phyloP scores from a whole-genome alignment of 2,797 vertebrate species.

The Scarus forsteni region DNA sequence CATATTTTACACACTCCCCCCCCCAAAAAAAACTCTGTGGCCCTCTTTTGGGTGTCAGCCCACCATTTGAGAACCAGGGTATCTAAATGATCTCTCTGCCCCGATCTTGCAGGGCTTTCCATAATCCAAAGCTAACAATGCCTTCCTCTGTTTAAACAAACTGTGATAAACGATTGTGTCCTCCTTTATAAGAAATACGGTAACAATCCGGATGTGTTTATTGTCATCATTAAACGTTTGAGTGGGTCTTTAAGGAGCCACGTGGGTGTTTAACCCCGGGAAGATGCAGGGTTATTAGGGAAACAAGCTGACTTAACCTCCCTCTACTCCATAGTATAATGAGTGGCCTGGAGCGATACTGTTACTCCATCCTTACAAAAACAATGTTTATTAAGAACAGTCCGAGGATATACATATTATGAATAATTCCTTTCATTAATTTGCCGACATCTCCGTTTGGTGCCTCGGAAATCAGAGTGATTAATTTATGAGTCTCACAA shows the following conservation, averaged over 20 bases:
- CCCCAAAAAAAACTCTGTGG: too few species aligned
- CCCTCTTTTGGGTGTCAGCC: too few species aligned
- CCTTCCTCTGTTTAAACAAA: slow-evolving; percentile 42
- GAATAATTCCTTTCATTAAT: slow-evolving; percentile 91
- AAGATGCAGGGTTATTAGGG: slow-evolving; percentile 82
- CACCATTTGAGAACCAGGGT: too few species aligned
- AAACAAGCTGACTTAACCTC: slow-evolving; percentile 84
- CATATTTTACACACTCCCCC: too few species aligned
- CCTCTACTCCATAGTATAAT: slow-evolving; percentile 81
- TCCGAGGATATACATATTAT: slow-evolving; percentile 85
- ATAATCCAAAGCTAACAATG: slow-evolving; percentile 52
- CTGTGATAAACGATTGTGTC: slow-evolving; percentile 39
- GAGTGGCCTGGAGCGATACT: slow-evolving; percentile 84
- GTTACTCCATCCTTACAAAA: slow-evolving; percentile 88
- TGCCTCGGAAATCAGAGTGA: slow-evolving; percentile 84
- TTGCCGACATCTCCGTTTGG: slow-evolving; percentile 84
- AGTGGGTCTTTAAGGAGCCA: slow-evolving; percentile 56
- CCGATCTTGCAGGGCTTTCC: slow-evolving; percentile 46
- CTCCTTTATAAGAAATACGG: slow-evolving; percentile 20
- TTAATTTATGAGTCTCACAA: slow-evolving; percentile 86
- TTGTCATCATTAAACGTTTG: slow-evolving; percentile 53
- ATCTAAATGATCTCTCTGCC: slow-evolving; percentile 54
- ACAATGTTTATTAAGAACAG: slow-evolving; percentile 87
- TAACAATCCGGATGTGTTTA: slow-evolving; percentile 41
- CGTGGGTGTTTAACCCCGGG: slow-evolving; percentile 68